phyloP scores from a whole-genome alignment of 1,140 invertebrate species.

The Olivierus martensii region DNA sequence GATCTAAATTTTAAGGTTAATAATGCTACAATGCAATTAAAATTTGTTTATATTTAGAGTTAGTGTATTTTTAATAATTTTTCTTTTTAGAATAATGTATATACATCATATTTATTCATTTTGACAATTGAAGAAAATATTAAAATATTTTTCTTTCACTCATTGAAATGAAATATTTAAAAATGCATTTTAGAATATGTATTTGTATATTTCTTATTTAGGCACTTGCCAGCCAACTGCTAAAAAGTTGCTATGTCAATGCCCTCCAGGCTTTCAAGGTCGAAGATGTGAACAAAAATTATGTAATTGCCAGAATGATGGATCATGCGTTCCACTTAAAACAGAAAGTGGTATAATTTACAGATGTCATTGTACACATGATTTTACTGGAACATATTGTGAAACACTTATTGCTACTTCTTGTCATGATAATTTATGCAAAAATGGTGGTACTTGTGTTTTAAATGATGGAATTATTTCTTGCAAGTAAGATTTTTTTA shows the following conservation, averaged over 20 bases:
- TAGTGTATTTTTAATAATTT: no score
- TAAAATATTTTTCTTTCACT: no score
- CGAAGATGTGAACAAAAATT: constrained; percentile 22
- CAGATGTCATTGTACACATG: constrained; percentile 33
- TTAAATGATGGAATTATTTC: constrained; percentile 20
- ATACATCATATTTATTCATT: no score
- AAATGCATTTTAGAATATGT: no score
- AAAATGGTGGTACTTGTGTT: constrained; percentile 34
- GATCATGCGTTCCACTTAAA: constrained; percentile 21
- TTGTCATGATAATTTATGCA: constrained; percentile 24
- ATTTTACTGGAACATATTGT: constrained; percentile 41
- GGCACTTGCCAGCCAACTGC: constrained; percentile 19
- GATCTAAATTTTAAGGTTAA: no score
- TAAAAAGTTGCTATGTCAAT: constrained; percentile 21
- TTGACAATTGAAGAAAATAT: no score
- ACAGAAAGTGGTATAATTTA: constrained; percentile 17
- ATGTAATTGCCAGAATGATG: constrained; percentile 40
- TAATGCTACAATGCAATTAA: no score
- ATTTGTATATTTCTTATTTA: constrained; percentile 3
- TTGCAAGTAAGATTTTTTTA: constrained; percentile 27
- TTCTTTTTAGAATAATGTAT: no score
- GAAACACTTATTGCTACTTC: constrained; percentile 28
- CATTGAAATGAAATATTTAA: no score
- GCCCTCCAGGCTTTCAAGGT: constrained; percentile 23
- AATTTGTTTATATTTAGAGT: no score